These are phyloP conservation scores for Ahaetulla prasina DNA, from an alignment of 2,113 vertebrate genomes.

Conservation along the genomic window DNA sequence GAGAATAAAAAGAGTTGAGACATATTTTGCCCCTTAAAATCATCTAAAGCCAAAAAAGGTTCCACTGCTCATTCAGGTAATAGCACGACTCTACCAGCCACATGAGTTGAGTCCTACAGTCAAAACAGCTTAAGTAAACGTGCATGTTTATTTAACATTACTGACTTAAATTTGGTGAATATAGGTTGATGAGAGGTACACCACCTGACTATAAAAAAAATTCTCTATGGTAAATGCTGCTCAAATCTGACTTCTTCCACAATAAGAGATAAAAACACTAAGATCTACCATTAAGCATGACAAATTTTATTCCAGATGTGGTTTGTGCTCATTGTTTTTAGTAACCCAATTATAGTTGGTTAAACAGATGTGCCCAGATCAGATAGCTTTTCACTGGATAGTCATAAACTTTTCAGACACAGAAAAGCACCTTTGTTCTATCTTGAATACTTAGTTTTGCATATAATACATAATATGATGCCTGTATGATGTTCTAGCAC, in stretches of 20 bases:
- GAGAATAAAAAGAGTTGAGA: background rate
- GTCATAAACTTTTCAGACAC: background rate
- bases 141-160: background rate
- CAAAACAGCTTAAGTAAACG: background rate
- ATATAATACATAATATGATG: background rate
- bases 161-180: background rate
- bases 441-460: background rate
- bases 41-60: background rate
- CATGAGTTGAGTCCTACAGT: background rate
- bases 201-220: background rate
- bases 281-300: background rate
- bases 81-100: background rate
- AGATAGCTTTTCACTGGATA: background rate
- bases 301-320: background rate
- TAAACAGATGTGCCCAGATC: background rate
- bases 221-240: background rate
- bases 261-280: background rate
- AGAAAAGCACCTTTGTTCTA: background rate
- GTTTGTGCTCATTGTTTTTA: background rate
- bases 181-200: background rate
- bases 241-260: background rate
- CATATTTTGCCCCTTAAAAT: background rate
- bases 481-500: background rate
- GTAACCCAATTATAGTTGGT: background rate
- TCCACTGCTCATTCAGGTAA: background rate